Evolutionary conservation across 2,113 vertebrate genomes (phyloP), one percentile per base, ranked within the genome.

Genomic region (Salvator merianae): DNA sequence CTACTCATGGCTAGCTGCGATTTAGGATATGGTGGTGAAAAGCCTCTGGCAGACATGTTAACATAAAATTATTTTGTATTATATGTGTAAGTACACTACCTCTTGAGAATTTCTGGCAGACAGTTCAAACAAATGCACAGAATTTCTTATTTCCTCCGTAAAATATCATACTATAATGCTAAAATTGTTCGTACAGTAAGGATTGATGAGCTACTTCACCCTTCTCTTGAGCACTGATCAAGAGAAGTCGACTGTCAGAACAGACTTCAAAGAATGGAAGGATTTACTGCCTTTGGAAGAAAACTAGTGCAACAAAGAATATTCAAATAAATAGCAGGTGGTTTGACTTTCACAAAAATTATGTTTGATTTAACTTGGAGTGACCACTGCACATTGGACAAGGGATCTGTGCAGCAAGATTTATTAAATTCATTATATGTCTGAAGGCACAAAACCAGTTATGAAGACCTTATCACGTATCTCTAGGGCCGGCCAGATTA

Each of bases 241-340:
- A 30, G 32, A 34, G 32, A 90, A 79, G 7, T 32, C 22, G 16
- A 28, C 71, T 92, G 88, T 69, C 81, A 14, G 2, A 65, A 55
- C 86, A 85, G 40, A 20, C 13, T 89, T 68, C 70, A 88, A 71
- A 16, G 50, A 88, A 73, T 59, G 26, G 8, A 2, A 84, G 3
- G 82, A 81, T 68, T 69, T 77, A 18, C 40, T 90, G 28, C 22
- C 65, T 72, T 50, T 77, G 63, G n/a, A 7, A 79, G 20, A 47
- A 86, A 87, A 87, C 5, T 70, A 87, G 87, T 86, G 43, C 69
- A 81, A 84, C 28, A 3, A 1, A 0, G 43, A 6, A 24, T 72
- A 7, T 72, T n/a, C 81, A 75, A 86, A 81, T 79, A 36, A 88
- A 66, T 1, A 78, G 24, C 18, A 68, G 20, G 3, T 81, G 4